phyloP scores from a whole-genome alignment of 2,797 vertebrate species.

The Parauchenoglanis punctatus region DNA sequence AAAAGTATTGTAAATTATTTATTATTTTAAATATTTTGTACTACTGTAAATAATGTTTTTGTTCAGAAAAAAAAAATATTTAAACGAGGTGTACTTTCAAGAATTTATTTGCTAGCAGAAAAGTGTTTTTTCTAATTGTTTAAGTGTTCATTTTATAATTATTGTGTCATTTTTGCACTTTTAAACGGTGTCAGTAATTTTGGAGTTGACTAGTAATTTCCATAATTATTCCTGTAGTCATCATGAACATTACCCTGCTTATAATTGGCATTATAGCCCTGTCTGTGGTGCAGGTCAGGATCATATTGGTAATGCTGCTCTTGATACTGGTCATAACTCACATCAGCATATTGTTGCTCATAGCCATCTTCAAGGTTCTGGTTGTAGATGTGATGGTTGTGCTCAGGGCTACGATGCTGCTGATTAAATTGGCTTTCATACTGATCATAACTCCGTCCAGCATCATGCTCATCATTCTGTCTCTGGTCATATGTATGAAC shows the following conservation, averaged over 20 bases:
- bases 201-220: not conserved
- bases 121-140: too few species aligned
- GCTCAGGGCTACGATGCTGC: not conserved
- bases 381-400: not conserved
- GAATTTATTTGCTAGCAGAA: not conserved
- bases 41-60: not conserved
- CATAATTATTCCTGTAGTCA: not conserved
- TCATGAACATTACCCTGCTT: slow-evolving; percentile 12
- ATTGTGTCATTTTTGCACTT: not conserved
- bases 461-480: not conserved
- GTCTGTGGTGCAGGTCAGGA: not conserved
- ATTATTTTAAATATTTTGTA: not conserved
- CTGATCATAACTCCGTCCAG: not conserved
- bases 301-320: not conserved
- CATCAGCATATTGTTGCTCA: not conserved
- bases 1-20: not conserved
- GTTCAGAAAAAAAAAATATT: not conserved
- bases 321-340: slow-evolving; percentile 14
- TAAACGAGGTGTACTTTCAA: not conserved
- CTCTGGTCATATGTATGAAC: not conserved
- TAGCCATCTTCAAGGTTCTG: not conserved
- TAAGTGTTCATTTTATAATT: not conserved
- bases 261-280: not conserved
- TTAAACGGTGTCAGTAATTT: not conserved
- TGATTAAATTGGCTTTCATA: slow-evolving; percentile 13